Evolutionary conservation across 2,113 vertebrate genomes (phyloP).

Genomic region (Marmota flaviventris): DNA sequence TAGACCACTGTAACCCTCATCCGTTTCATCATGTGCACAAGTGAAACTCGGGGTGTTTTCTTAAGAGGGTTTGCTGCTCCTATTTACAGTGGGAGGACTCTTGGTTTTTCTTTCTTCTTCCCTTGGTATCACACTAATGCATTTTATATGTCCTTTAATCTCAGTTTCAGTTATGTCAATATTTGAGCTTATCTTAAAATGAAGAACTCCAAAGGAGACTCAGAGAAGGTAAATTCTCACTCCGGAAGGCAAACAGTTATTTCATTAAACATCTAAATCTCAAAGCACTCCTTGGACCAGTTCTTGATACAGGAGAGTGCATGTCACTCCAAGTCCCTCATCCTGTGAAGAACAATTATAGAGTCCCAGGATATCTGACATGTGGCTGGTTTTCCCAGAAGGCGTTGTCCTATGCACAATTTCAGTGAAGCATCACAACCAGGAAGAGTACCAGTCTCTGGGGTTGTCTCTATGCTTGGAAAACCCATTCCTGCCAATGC

Average conservation of each 20-base stretch:
- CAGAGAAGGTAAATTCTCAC: conserved; percentile 74
- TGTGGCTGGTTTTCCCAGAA: background rate
- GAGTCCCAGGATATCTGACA: background rate
- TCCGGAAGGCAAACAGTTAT: conserved; percentile 80
- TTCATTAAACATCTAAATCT: conserved; percentile 63
- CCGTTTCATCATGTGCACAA: background rate
- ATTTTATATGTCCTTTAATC: conserved; percentile 80
- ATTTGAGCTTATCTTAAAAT: conserved; percentile 86
- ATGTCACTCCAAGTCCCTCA: background rate
- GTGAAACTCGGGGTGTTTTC: conserved; percentile 53
- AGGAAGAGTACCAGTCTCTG: no score
- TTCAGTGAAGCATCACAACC: accelerated
- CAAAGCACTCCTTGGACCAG: conserved; percentile 45
- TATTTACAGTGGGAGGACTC: conserved; percentile 68
- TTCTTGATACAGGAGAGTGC: conserved; percentile 35
- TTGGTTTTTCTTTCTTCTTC: conserved; percentile 44
- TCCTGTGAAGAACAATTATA: background rate
- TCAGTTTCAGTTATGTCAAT: conserved; percentile 83
- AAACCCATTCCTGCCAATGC: background rate
- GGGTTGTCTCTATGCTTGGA: accelerated
- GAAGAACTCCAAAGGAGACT: conserved; percentile 81
- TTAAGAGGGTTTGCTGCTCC: conserved; percentile 4
- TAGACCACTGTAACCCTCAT: background rate
- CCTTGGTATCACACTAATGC: conserved; percentile 52
- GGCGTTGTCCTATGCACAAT: background rate